phyloP scores from a whole-genome alignment of 2,113 vertebrate species.

The Pterocles gutturalis region DNA sequence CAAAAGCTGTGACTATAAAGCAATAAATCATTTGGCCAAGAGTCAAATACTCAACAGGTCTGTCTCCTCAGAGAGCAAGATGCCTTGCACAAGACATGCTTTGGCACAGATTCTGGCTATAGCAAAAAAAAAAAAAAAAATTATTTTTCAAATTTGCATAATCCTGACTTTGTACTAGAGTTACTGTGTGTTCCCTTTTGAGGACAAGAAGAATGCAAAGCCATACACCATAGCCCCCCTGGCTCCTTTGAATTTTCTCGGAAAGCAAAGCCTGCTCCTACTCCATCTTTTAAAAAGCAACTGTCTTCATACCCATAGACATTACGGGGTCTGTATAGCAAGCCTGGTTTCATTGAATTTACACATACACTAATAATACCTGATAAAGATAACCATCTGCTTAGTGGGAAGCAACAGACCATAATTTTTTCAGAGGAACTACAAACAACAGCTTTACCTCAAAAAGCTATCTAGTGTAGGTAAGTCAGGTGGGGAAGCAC shows the following conservation, averaged over 20 bases:
- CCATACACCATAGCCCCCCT: not conserved
- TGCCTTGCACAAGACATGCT: slow-evolving; percentile 2
- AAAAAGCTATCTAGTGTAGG: not conserved
- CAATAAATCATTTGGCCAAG: slow-evolving; percentile 58
- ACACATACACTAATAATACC: not conserved
- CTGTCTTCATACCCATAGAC: not conserved
- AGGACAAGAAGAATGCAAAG: not conserved
- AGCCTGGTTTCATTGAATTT: not conserved
- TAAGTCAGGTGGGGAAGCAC: not conserved
- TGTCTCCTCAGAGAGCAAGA: slow-evolving; percentile 13
- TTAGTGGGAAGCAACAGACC: not conserved
- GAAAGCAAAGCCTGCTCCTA: not conserved
- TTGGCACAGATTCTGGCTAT: not conserved
- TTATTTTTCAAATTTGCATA: not conserved
- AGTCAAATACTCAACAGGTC: slow-evolving; percentile 52
- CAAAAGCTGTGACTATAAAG: slow-evolving; percentile 61
- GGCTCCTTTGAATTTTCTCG: not conserved
- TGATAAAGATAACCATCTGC: not conserved
- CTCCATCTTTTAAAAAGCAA: not conserved
- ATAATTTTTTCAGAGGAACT: not conserved
- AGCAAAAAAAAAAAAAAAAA: not conserved
- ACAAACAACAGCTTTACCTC: not conserved
- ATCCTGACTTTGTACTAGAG: not conserved
- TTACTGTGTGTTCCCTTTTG: not conserved
- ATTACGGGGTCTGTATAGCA: not conserved